These are phyloP conservation scores for Caenorhabditis brenneri DNA, from an alignment of 1,140 invertebrate species.

Conservation along the genomic window DNA sequence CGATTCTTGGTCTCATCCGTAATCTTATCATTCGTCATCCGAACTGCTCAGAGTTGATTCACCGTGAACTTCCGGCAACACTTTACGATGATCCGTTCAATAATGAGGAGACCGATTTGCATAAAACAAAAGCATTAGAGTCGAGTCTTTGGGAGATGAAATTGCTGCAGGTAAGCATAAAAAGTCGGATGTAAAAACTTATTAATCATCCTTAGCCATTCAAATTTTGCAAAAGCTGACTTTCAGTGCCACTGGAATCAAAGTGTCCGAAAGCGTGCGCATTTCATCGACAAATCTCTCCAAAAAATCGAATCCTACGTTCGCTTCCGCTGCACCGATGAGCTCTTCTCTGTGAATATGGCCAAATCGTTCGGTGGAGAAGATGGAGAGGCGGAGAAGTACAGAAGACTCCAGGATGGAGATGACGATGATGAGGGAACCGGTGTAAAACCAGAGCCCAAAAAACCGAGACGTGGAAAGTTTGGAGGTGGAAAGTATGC, in stretches of 20 bases:
- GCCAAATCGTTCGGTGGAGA: slow-evolving; percentile 47
- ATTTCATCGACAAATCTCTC: slow-evolving; percentile 45
- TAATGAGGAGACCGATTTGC: slow-evolving; percentile 81
- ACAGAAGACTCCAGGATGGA: slow-evolving; percentile 20
- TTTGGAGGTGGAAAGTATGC: slow-evolving; percentile 1
- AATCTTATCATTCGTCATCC: slow-evolving; percentile 87
- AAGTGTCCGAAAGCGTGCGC: slow-evolving; percentile 48
- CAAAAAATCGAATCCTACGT: slow-evolving; percentile 54
- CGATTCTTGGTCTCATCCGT: slow-evolving; percentile 83
- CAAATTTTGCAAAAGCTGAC: too few relatives aligned
- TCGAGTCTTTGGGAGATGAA: slow-evolving; percentile 91
- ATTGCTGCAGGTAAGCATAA: slow-evolving; percentile 53
- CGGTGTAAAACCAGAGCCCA: neutral
- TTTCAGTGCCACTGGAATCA: slow-evolving; percentile 49
- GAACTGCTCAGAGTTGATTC: slow-evolving; percentile 80
- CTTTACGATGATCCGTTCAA: slow-evolving; percentile 80
- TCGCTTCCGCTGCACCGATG: slow-evolving; percentile 50
- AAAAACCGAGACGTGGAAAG: neutral
- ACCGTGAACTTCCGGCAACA: slow-evolving; percentile 70
- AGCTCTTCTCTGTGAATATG: slow-evolving; percentile 48
- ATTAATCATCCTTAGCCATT: too few relatives aligned
- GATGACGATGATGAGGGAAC: slow-evolving; percentile 44
- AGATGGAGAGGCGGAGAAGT: slow-evolving; percentile 39
- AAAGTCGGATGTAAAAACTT: neutral
- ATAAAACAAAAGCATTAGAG: slow-evolving; percentile 80